These are phyloP conservation scores for Ameiurus melas DNA, from an alignment of 2,113 vertebrate species.

Conservation along the genomic window DNA sequence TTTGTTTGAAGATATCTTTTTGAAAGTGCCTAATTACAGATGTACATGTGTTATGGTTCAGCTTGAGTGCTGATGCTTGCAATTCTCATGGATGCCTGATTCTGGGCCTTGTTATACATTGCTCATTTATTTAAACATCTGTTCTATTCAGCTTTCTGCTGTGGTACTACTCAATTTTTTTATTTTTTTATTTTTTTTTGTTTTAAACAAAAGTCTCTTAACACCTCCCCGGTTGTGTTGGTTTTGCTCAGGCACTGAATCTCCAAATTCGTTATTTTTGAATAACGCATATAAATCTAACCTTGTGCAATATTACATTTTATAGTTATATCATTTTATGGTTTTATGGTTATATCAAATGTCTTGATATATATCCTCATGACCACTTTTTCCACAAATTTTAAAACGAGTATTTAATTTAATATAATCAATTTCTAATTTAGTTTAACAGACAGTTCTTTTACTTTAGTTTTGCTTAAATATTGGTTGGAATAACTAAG, in stretches of 20 bases:
- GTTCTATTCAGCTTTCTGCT: conserved; percentile 41
- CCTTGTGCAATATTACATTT: not conserved
- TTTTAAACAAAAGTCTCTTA: not conserved
- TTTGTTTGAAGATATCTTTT: conserved; percentile 53
- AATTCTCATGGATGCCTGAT: conserved; percentile 42
- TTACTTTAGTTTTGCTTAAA: conserved; percentile 18
- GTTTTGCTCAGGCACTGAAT: conserved; percentile 33
- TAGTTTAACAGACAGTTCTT: not conserved
- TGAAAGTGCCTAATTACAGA: conserved; percentile 50
- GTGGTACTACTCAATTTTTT: not conserved
- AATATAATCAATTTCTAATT: not conserved
- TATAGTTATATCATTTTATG: not conserved
- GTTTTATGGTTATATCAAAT: too few species aligned
- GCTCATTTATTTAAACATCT: conserved; percentile 57
- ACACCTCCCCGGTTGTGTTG: conserved; percentile 5
- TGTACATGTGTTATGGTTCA: conserved; percentile 55
- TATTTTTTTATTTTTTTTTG: too few species aligned
- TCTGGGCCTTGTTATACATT: conserved; percentile 47
- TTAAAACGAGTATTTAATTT: not conserved
- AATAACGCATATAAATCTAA: not conserved
- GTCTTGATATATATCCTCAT: not conserved
- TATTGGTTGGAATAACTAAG: not conserved
- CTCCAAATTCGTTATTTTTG: not conserved
- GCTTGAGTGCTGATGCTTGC: conserved; percentile 41
- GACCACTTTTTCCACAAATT: not conserved